phyloP scores from a whole-genome alignment of 2,797 vertebrate genomes.

The Ceryle rudis region DNA sequence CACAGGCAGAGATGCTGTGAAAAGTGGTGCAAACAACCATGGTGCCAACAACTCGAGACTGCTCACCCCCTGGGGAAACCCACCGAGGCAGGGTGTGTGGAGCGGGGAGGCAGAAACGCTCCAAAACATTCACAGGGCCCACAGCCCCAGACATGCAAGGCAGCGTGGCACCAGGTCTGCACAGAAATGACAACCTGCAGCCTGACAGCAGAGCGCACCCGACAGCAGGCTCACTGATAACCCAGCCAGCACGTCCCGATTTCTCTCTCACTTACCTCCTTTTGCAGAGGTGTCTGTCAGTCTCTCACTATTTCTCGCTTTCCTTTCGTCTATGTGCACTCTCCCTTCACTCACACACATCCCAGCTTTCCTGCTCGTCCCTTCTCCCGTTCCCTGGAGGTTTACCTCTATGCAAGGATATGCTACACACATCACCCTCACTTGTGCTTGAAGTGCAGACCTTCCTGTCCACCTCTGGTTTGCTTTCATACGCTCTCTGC shows the following conservation, averaged over 20 bases:
- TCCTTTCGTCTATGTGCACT: no score
- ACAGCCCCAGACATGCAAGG: not conserved
- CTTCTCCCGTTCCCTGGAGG: not conserved
- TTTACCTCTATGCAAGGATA: not conserved
- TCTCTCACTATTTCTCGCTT: accelerated
- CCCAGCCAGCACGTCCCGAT: not conserved
- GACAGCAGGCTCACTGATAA: not conserved
- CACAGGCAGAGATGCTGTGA: accelerated
- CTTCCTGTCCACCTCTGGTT: not conserved
- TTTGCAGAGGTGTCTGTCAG: not conserved
- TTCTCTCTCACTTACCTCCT: not conserved
- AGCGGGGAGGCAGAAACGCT: accelerated
- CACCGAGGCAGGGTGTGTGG: no score
- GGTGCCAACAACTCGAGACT: not conserved
- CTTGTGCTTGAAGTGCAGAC: not conserved
- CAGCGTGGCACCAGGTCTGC: not conserved
- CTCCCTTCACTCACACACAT: not conserved
- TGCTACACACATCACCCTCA: accelerated
- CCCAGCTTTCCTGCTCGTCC: not conserved
- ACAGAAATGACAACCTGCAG: not conserved
- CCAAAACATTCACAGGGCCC: not conserved
- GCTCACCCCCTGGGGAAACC: not conserved
- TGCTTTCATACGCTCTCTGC: not conserved
- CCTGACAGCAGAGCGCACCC: not conserved
- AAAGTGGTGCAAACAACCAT: no score